Base-by-base conservation (phyloP, 1,140 invertebrate genomes). In the Globodera rostochiensis region DNA sequence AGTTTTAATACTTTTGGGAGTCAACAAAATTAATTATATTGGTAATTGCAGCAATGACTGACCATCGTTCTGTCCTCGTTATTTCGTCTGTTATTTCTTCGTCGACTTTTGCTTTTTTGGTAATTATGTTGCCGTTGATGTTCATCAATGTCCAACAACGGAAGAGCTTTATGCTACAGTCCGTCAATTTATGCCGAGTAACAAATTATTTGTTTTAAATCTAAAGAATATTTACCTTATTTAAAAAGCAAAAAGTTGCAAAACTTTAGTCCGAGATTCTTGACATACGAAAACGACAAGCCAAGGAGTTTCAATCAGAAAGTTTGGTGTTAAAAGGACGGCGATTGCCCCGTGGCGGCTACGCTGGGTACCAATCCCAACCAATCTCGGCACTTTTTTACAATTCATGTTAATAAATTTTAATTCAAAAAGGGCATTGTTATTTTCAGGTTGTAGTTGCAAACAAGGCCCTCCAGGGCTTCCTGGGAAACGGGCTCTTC, bases 81-180 rank as follows among this genome's bases (percentile, higher is more conserved):
- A 19, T 81, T 66, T 81, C 80, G 3, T 66, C 80, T 6, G 60
- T 74, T 46, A 11, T 81, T 70, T 81, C 80, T 45, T 50, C 36
- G n/a, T 49, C 71, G 13, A 80, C 75, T 21, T 64, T 81, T 80
- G 80, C 75, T 46, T 15, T 70, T 60, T 49, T 81, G 45, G 49
- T 53, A n/a, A 74, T 81, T n/a, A 5, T 81, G 49, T 21, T 81
- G 21, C 80, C 80, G 13, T 11, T 81, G 36, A 49, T 80, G 36
- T 81, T 81, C 66, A 73, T 80, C 0, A 69, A 80, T 15, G 9
- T 79, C 36, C 80, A 81, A 25, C 25, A 81, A 13, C 66, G 60
- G 45, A 77, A 75, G 8, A 47, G 77, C n/a, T 79, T 81, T 81
- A 46, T 81, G 21, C 15, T 81, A 19, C 64, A 73, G 15, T 64